These are phyloP conservation scores for Sebastes iracundus DNA, from an alignment of 2,797 vertebrate species.

Conservation along the genomic window DNA sequence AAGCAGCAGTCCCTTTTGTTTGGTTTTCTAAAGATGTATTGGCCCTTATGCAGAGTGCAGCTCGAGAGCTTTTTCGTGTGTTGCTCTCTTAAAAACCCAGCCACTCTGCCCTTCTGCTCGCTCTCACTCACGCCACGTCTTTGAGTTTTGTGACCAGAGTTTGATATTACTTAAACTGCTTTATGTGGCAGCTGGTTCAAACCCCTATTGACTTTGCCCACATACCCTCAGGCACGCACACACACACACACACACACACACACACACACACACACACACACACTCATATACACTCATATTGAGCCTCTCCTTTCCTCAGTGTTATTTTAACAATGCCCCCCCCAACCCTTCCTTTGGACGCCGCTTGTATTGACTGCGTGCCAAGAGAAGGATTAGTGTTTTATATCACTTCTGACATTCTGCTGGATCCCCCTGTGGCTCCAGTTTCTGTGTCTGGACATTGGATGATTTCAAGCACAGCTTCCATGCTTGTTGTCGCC, in stretches of 20 bases:
- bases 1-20: constrained; percentile 39
- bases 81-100: constrained; percentile 3
- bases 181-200: constrained; percentile 78
- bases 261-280: too few species aligned
- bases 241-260: too few species aligned
- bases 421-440: constrained; percentile 64
- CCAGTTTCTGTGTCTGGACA: constrained; percentile 70
- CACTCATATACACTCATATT: neutral
- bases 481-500: constrained; percentile 64
- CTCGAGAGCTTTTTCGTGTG: constrained; percentile 29
- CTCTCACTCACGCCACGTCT: constrained; percentile 42
- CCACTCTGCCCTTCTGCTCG: constrained; percentile 10
- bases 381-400: constrained; percentile 81
- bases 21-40: constrained; percentile 55
- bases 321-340: constrained; percentile 80
- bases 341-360: constrained; percentile 49
- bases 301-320: constrained; percentile 58
- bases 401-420: constrained; percentile 82
- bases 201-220: constrained; percentile 60
- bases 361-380: constrained; percentile 57
- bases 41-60: constrained; percentile 24
- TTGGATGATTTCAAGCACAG: constrained; percentile 55
- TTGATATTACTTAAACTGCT: constrained; percentile 70
- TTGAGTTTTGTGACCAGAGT: constrained; percentile 60
- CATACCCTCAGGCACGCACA: constrained; percentile 54